Conservation (phyloP, 2,888 invertebrate species). For the Hipparchia semele region DNA sequence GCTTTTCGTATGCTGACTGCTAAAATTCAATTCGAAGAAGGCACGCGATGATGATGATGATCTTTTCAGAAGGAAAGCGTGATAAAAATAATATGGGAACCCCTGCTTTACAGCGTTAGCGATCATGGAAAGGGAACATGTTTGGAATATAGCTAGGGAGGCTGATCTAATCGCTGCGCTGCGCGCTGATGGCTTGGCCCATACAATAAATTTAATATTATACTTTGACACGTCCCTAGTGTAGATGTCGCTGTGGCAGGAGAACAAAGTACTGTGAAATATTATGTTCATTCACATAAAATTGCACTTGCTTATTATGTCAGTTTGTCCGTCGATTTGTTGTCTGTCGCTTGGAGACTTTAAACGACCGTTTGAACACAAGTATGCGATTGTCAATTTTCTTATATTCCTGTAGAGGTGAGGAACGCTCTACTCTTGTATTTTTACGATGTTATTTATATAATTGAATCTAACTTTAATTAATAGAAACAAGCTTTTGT, state of each 20-base stretch:
- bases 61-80: no score
- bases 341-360: slow-evolving; percentile 23
- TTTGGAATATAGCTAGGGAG: no score
- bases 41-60: no score
- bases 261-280: slow-evolving; percentile 63
- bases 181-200: slow-evolving; percentile 43
- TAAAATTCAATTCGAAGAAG: no score
- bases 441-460: background rate
- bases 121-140: no score
- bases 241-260: slow-evolving; percentile 62
- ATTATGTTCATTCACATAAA: slow-evolving; percentile 42
- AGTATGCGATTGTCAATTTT: slow-evolving; percentile 7
- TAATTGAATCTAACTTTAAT: background rate
- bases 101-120: no score
- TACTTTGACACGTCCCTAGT: slow-evolving; percentile 62
- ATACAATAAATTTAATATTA: slow-evolving; percentile 53
- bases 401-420: background rate
- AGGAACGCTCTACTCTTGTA: slow-evolving; percentile 5
- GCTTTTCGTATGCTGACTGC: no score
- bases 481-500: background rate
- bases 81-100: no score
- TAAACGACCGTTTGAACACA: slow-evolving; percentile 26
- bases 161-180: background rate
- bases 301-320: slow-evolving; percentile 43
- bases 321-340: slow-evolving; percentile 55